Percentiles rank a stretch among this genome's conserved stretches.
phyloP scores from a whole-genome alignment of 2,797 vertebrate species.

The Neoniphon sammara region DNA sequence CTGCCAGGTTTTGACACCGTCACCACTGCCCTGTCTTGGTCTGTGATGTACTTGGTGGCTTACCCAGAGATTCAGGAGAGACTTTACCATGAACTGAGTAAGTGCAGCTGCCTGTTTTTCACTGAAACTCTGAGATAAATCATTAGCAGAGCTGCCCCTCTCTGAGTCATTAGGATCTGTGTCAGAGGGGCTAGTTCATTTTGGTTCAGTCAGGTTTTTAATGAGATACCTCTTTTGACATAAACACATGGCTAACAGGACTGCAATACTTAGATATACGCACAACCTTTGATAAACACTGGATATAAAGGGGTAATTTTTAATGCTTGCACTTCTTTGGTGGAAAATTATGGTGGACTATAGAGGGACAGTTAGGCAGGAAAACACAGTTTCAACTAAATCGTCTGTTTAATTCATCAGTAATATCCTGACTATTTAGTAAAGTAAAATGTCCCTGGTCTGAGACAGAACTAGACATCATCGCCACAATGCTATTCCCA shows the following conservation, averaged over 20 bases:
- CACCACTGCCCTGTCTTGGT: constrained; percentile 90
- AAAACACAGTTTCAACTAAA: neutral
- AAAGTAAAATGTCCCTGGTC: neutral
- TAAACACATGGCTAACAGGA: neutral
- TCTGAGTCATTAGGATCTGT: too few species aligned
- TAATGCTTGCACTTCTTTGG: neutral
- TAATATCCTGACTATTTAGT: neutral
- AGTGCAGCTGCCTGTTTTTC: constrained; percentile 55
- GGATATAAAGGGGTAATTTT: neutral
- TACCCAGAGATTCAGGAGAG: constrained; percentile 87
- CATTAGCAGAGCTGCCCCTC: too few species aligned
- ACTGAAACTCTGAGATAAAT: too few species aligned
- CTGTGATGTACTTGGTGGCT: constrained; percentile 86
- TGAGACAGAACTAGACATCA: neutral
- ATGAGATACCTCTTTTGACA: neutral
- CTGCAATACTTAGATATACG: neutral
- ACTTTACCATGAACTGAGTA: constrained; percentile 90
- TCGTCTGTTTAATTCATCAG: neutral
- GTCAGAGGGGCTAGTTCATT: neutral
- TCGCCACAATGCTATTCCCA: neutral
- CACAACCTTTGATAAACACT: neutral
- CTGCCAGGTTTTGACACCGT: constrained; percentile 92
- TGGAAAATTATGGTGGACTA: too few species aligned
- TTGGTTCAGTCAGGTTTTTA: neutral
- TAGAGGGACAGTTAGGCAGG: neutral